Conservation (phyloP, 2,113 vertebrate genomes). For the Atractosteus spatula region DNA sequence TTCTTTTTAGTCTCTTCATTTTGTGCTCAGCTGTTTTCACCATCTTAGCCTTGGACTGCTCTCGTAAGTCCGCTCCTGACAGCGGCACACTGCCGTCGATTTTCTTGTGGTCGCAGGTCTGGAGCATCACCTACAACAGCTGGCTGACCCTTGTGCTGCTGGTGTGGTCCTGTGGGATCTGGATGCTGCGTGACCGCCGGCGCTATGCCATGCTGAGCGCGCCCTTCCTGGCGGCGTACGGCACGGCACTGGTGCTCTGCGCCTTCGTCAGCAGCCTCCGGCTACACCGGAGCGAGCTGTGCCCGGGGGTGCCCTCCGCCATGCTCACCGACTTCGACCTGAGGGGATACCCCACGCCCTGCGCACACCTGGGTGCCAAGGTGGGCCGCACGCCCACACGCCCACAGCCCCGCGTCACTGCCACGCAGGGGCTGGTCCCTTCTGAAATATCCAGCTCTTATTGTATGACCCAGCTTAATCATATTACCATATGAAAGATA, state of each 20-base stretch:
- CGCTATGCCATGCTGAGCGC: constrained; percentile 72
- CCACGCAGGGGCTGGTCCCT: too few species aligned
- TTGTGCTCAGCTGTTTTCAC: too few species aligned
- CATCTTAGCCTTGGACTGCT: too few species aligned
- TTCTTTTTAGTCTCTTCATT: too few species aligned
- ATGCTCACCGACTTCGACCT: constrained; percentile 71
- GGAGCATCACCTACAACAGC: constrained; percentile 70
- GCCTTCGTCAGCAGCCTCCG: constrained; percentile 68
- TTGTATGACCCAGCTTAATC: too few species aligned
- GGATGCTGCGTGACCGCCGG: constrained; percentile 67
- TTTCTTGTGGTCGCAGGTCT: constrained; percentile 44
- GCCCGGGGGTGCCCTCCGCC: constrained; percentile 52
- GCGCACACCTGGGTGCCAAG: constrained; percentile 66
- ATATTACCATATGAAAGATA: too few species aligned
- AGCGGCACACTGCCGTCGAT: too few species aligned
- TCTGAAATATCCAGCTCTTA: too few species aligned
- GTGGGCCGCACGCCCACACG: constrained; percentile 31
- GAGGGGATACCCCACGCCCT: constrained; percentile 56
- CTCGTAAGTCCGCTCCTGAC: too few species aligned
- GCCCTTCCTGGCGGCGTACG: constrained; percentile 70
- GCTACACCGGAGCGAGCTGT: constrained; percentile 62
- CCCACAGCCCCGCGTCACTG: too few species aligned
- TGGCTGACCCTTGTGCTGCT: constrained; percentile 69
- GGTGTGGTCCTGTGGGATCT: constrained; percentile 71
- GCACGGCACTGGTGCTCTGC: constrained; percentile 66